Percentiles rank a stretch among this genome's conserved stretches.
phyloP scores from a whole-genome alignment of 2,113 vertebrate species.

The Tinamus guttatus region DNA sequence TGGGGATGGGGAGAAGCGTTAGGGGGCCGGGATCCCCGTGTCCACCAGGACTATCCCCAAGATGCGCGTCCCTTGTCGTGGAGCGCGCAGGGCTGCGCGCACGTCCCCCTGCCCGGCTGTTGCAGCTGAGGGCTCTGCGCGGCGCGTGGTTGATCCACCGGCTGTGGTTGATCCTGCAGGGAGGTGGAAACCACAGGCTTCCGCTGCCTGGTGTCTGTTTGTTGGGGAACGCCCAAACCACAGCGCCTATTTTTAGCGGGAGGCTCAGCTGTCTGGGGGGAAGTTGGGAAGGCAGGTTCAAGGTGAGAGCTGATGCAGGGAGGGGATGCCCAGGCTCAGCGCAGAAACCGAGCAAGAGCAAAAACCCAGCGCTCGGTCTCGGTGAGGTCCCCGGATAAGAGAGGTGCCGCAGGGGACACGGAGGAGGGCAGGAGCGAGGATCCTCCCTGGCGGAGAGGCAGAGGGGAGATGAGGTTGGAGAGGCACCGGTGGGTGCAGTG shows the following conservation, averaged over 20 bases:
- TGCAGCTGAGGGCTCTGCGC: not conserved
- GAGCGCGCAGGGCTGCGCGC: not conserved
- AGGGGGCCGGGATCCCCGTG: not conserved
- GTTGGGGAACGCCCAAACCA: constrained; percentile 28
- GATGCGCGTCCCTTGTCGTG: too few species aligned
- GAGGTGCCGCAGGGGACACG: not conserved
- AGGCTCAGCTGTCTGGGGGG: not conserved
- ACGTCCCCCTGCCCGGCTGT: not conserved
- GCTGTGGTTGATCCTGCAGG: not conserved
- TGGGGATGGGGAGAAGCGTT: not conserved
- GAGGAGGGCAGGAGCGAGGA: not conserved
- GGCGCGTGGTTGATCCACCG: too few species aligned
- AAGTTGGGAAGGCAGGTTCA: not conserved
- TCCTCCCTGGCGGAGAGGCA: not conserved
- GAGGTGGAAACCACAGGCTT: not conserved
- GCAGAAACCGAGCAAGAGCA: not conserved
- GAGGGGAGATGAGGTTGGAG: constrained; percentile 53
- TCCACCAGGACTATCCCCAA: not conserved
- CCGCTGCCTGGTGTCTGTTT: not conserved
- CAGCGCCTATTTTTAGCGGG: not conserved
- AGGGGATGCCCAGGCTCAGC: not conserved
- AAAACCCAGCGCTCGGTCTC: not conserved
- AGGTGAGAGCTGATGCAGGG: not conserved
- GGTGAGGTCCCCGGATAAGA: rapidly evolving
- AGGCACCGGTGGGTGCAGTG: constrained; percentile 30